A percentile compares a stretch with the other conserved stretches of the same genome.
Conservation (phyloP, 2,113 vertebrate species). For the Lasiurus cinereus region DNA sequence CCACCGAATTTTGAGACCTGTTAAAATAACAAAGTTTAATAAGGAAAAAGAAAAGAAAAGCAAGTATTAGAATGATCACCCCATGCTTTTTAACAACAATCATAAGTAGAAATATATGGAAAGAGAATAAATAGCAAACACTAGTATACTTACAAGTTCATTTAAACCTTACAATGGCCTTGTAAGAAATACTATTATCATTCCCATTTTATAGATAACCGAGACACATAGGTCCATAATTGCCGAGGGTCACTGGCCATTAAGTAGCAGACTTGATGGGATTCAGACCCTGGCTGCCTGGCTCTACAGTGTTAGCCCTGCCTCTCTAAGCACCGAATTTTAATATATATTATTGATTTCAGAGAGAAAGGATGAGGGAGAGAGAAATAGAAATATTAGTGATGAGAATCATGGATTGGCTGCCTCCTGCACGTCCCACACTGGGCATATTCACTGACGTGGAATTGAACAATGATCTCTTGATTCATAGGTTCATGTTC, state of each 20-base stretch:
- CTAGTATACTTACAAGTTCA: neutral
- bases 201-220: neutral
- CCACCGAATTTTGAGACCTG: too few relatives aligned
- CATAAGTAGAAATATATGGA: neutral
- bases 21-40: too few relatives aligned
- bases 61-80: neutral
- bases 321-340: neutral
- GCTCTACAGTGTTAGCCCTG: too few relatives aligned
- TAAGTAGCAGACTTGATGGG: neutral
- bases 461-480: too few relatives aligned
- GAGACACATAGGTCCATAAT: neutral
- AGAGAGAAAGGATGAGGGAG: too few relatives aligned
- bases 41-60: neutral
- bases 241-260: neutral
- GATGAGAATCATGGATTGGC: too few relatives aligned
- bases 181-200: neutral
- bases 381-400: too few relatives aligned
- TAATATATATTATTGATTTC: too few relatives aligned
- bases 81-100: neutral
- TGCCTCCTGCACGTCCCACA: too few relatives aligned
- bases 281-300: neutral
- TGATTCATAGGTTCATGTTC: too few relatives aligned
- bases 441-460: too few relatives aligned
- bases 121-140: neutral
- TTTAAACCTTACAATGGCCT: neutral